Conservation (phyloP, 2,888 invertebrate genomes). For the Phytoseiulus persimilis region DNA sequence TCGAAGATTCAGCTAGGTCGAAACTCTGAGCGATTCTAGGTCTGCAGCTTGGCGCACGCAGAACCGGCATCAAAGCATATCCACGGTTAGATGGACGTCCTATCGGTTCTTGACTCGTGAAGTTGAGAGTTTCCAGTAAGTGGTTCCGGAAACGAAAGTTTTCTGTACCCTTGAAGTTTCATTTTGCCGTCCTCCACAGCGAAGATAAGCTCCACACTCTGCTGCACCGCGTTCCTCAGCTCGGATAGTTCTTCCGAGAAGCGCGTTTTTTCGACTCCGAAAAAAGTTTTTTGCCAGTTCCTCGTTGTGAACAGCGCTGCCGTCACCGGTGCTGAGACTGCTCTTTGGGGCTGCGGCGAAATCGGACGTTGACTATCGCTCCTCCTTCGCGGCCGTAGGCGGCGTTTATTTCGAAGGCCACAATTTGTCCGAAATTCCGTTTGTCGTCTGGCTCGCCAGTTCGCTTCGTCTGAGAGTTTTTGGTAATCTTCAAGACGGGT, state of each 20-base stretch:
- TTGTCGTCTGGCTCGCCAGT: neutral
- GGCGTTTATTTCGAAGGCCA: conserved; percentile 5
- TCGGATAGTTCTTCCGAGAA: no score
- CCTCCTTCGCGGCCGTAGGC: neutral
- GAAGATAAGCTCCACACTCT: no score
- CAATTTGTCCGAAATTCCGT: neutral
- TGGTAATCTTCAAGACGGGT: neutral
- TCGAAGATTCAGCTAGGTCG: neutral
- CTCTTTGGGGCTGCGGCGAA: neutral
- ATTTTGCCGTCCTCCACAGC: no score
- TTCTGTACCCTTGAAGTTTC: no score
- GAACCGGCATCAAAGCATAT: no score
- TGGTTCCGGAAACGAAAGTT: no score
- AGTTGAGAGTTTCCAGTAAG: no score
- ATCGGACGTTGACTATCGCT: neutral
- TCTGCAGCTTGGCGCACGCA: neutral
- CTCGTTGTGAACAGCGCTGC: neutral
- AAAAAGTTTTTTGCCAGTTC: neutral
- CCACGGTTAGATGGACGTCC: no score
- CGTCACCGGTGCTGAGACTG: no score
- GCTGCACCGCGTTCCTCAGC: no score
- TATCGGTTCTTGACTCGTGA: no score
- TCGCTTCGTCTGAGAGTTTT: neutral
- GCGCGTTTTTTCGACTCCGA: no score
- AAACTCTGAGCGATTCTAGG: neutral